A percentile compares a stretch with the other conserved stretches of the same genome.
Evolutionary conservation across 2,113 vertebrate genomes (phyloP).

Genomic region (Blennius ocellaris): DNA sequence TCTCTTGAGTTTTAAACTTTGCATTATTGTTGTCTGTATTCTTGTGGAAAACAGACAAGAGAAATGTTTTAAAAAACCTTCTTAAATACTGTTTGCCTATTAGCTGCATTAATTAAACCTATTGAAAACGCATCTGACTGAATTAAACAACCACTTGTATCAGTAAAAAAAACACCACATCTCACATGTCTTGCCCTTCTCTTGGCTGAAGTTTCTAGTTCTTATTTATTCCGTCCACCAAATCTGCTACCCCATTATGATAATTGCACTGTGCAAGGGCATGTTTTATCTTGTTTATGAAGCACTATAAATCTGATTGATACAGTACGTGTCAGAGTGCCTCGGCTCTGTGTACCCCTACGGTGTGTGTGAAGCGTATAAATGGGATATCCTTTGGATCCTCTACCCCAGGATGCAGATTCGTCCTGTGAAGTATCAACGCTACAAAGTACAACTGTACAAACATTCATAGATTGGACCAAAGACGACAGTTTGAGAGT

Average conservation of each 20-base stretch:
- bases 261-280: neutral
- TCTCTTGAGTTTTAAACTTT: slow-evolving; percentile 28
- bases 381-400: slow-evolving; percentile 11
- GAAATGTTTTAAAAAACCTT: slow-evolving; percentile 31
- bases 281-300: neutral
- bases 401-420: neutral
- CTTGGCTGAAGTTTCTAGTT: neutral
- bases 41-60: slow-evolving; percentile 14
- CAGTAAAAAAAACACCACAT: neutral
- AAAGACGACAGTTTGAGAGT: neutral
- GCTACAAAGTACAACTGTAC: neutral
- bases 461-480: neutral
- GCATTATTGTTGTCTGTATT: slow-evolving; percentile 6
- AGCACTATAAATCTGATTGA: neutral
- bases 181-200: neutral
- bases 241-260: neutral
- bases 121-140: neutral
- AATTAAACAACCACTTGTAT: too few relatives aligned
- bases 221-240: neutral
- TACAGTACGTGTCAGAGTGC: neutral
- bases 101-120: slow-evolving; percentile 14
- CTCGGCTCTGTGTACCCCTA: neutral
- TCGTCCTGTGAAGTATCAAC: neutral
- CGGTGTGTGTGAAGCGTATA: slow-evolving; percentile 11
- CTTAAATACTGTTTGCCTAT: slow-evolving; percentile 23